Percentiles rank a stretch among this genome's conserved stretches.
Conservation (phyloP, 64 coral and sea anemone species). For the Trachythela sp. region DNA sequence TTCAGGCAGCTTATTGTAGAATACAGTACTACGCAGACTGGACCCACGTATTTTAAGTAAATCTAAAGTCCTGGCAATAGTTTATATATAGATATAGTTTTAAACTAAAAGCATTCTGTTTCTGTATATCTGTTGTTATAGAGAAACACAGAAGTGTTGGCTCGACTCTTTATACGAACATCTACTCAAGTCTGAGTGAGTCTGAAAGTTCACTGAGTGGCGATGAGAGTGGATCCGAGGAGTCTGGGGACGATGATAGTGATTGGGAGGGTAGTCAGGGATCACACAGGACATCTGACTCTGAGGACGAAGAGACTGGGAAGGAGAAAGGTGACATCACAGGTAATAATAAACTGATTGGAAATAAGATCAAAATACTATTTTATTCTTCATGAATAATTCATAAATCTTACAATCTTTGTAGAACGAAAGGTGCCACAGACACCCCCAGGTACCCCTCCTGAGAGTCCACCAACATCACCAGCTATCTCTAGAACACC, state of each 20-base stretch:
- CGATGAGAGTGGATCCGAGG: constrained; percentile 37
- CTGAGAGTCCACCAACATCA: background rate
- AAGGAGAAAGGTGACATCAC: background rate
- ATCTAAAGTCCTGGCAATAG: too few species aligned
- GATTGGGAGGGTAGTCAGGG: constrained; percentile 46
- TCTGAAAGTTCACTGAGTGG: constrained; percentile 34
- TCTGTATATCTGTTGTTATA: background rate
- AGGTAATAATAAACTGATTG: background rate
- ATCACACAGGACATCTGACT: background rate
- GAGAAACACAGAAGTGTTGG: background rate
- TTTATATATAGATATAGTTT: too few species aligned
- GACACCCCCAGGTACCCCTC: constrained; percentile 12
- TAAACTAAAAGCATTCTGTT: too few species aligned
- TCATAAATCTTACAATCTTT: background rate
- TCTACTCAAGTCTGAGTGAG: constrained; percentile 21
- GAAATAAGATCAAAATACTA: background rate
- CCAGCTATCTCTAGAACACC: background rate
- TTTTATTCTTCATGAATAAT: background rate
- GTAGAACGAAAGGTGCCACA: background rate
- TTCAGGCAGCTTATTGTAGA: too few species aligned
- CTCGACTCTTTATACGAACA: constrained; percentile 1
- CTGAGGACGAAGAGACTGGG: constrained; percentile 21
- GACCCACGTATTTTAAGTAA: background rate
- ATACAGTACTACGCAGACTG: background rate
- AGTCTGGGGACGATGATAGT: background rate